Base-by-base conservation (phyloP, 2,888 invertebrate species). In the Tanypteryx hageni region DNA sequence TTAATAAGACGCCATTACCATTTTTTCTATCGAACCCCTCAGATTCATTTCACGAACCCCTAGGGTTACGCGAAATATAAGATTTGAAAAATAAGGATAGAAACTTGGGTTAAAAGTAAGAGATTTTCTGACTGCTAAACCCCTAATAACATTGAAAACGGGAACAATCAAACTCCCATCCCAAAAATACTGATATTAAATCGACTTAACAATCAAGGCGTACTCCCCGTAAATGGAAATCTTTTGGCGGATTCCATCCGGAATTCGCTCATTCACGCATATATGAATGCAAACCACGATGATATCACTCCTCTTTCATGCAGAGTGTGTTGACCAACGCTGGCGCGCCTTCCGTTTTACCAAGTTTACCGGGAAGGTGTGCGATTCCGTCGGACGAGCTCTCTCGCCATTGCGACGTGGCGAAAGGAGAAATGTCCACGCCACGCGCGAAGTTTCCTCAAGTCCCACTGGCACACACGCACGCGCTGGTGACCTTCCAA, bases 341-440 rank as follows among this genome's bases (percentile, higher is more conserved):
- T 76, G 76, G 76, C 76, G 76, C 11, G 27, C 76, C 76, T 76
- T 76, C 76, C 76, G 22, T 76, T 76, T 76, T 27, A 22, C 22
- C 27, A 27, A 27, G 76, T 68, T n/a, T n/a, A n/a, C 68, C 5
- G n/a, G 22, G 64, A 64, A 64, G 68, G 18, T 9, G 68, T 76
- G 13, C 76, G 22, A 76, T 22, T 44, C 44, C 44, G 44, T 3
- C 44, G 44, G 44, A 44, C 5, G 44, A 44, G 44, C 76, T 76
- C 76, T 76, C 76, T 76, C 68, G 16, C 18, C 16, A 64, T 14
- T 64, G 44, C 44, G 44, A 3, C 44, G 44, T n/a, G 76, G 22
- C 76, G 22, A 27, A 22, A 76, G 13, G 27, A 68, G 68, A 68
- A 68, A n/a, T 22, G 68, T 68, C 22, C 22, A n/a, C n/a, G n/a